These are phyloP conservation scores for Butorides virescens DNA, from an alignment of 2,113 vertebrate species.

Conservation along the genomic window DNA sequence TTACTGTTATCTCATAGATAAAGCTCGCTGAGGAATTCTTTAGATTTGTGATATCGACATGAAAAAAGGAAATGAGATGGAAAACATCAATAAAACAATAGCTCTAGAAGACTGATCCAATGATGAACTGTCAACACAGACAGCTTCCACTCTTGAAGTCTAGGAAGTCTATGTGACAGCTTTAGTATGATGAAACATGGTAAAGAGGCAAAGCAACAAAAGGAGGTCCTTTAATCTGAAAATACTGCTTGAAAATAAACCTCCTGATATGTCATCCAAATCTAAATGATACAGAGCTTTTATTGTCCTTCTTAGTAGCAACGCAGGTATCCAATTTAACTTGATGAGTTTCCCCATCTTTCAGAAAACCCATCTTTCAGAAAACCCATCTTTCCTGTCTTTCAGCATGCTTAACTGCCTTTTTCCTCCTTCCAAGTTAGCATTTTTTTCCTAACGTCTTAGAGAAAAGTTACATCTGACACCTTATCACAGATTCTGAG, in stretches of 20 bases:
- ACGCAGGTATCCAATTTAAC: neutral
- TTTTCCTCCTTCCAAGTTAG: neutral
- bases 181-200: neutral
- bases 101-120: neutral
- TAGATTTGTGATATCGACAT: neutral
- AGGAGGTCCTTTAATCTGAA: neutral
- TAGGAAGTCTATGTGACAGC: neutral
- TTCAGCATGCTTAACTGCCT: neutral
- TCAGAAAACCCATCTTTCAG: neutral
- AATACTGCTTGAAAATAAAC: neutral
- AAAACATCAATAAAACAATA: conserved; percentile 54
- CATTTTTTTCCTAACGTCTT: neutral
- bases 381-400: neutral
- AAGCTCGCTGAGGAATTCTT: neutral
- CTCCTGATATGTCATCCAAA: neutral
- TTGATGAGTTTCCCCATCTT: neutral
- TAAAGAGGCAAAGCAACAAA: neutral
- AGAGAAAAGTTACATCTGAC: neutral
- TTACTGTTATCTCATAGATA: neutral
- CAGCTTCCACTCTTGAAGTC: neutral
- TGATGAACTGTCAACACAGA: neutral
- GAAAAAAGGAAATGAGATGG: conserved; percentile 25
- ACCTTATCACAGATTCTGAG: neutral
- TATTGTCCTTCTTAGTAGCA: neutral
- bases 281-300: neutral